Evolutionary conservation across 2,888 invertebrate genomes (phyloP), one percentile per base, ranked within the genome.

Genomic region (Hypsopygia costalis): DNA sequence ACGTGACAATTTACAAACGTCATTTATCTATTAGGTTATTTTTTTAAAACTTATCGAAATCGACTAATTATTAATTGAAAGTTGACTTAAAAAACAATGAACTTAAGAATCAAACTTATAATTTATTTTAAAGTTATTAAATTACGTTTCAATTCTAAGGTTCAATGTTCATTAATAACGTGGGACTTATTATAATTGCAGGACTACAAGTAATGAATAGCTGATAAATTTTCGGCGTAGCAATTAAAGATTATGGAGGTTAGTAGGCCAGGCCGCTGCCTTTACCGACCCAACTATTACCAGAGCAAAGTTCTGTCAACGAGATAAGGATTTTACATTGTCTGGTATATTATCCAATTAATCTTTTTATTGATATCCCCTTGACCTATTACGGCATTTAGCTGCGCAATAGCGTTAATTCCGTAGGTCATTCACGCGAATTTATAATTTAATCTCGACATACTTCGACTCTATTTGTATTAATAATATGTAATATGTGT

Each of bases 361-460:
- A 67, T 69, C 59, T 62, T 56, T 50, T 55, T 47, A 55, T 57
- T 56, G 52, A 55, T 60, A 52, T 71, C 58, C 58, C 70, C 75
- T 76, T 81, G 81, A 78, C 80, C 77, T 67, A 70, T 73, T 67
- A 68, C 64, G 54, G 62, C 57, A 72, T 56, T 48, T 49, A 56
- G 70, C 63, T 79, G 69, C 80, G 81, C 74, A 78, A 57, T 69
- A 63, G 45, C 43, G 27, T 43, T 12, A 45, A 43, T 43, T 50
- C 37, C 12, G 36, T 37, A 27, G 40, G 25, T 25, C 33, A 41
- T 46, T 46, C 36, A 43, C 43, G 49, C 46, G 36, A 55, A 60
- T 46, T 44, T 47, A 43, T 34, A 36, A 41, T 49, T 50, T 51
- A 58, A 64, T 62, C 63, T 52, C 51, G 52, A 44, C 32, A 16